These are phyloP conservation scores for Herminia tarsipennalis DNA, from an alignment of 2,888 invertebrate species.

Conservation along the genomic window DNA sequence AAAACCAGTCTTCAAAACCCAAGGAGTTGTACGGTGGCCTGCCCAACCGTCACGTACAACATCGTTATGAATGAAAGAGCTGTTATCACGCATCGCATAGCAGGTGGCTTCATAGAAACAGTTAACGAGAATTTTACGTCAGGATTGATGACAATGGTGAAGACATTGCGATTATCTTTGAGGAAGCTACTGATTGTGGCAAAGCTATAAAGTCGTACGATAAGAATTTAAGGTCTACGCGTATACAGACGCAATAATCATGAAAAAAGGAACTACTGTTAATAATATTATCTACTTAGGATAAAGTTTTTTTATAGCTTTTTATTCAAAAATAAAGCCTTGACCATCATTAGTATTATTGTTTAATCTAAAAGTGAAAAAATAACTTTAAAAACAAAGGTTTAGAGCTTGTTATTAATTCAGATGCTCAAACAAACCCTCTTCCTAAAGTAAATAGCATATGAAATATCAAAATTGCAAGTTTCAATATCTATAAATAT, in stretches of 20 bases:
- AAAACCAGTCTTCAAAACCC: conserved; percentile 38
- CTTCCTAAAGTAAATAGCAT: too few species aligned
- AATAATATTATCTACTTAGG: too few species aligned
- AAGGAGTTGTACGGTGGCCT: conserved; percentile 35
- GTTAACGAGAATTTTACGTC: conserved; percentile 45
- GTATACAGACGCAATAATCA: conserved; percentile 12
- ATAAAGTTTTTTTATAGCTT: background rate
- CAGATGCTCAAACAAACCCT: too few species aligned
- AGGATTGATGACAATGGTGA: conserved; percentile 35
- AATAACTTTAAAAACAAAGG: too few species aligned
- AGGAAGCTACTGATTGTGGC: conserved; percentile 25
- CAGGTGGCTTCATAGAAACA: conserved; percentile 68
- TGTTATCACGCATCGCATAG: conserved; percentile 68
- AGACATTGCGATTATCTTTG: conserved; percentile 30
- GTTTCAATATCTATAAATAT: conserved; percentile 5
- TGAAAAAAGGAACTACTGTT: too few species aligned
- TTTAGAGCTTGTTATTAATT: too few species aligned
- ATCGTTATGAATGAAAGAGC: conserved; percentile 69
- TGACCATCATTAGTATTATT: too few species aligned
- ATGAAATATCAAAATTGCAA: background rate
- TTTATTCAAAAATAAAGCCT: too few species aligned
- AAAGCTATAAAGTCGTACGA: conserved; percentile 29
- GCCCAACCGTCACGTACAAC: conserved; percentile 58
- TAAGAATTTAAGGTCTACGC: conserved; percentile 21
- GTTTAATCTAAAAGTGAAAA: too few species aligned